Conservation (phyloP, 1,140 invertebrate species). For the Eupristina koningsbergeri region DNA sequence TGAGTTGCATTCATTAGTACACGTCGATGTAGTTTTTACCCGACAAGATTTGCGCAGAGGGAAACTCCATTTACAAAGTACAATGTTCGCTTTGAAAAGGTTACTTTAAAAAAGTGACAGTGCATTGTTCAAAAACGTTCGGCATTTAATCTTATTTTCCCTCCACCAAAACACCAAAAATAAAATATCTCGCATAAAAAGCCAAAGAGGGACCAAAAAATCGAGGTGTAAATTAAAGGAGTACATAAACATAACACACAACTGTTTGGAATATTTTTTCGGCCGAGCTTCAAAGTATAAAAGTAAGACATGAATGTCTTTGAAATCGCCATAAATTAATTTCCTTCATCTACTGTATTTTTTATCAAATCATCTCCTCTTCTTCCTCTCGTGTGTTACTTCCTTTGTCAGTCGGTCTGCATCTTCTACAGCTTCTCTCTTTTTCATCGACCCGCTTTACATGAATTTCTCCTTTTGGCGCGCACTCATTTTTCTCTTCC, state of each 20-base stretch:
- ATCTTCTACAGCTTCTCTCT: conserved; percentile 10
- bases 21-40: too few relatives aligned
- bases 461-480: conserved; percentile 33
- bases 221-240: background rate
- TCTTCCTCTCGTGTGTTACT: background rate
- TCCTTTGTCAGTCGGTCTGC: conserved; percentile 16
- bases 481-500: conserved; percentile 33
- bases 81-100: background rate
- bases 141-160: too few relatives aligned
- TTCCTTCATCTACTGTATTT: background rate
- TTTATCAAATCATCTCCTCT: background rate
- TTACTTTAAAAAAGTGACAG: too few relatives aligned
- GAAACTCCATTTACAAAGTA: background rate
- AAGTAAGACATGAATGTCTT: background rate
- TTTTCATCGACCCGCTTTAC: conserved; percentile 39
- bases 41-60: too few relatives aligned
- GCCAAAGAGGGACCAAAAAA: background rate
- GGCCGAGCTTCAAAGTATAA: background rate
- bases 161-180: too few relatives aligned
- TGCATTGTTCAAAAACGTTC: too few relatives aligned
- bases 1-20: too few relatives aligned
- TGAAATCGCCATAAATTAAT: conserved; percentile 12
- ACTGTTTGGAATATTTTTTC: background rate
- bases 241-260: background rate
- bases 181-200: too few relatives aligned